Percentiles rank a stretch among this genome's conserved stretches.
These are phyloP conservation scores for Pegoplata infirma DNA, from an alignment of 2,888 invertebrate genomes.

Conservation along the genomic window DNA sequence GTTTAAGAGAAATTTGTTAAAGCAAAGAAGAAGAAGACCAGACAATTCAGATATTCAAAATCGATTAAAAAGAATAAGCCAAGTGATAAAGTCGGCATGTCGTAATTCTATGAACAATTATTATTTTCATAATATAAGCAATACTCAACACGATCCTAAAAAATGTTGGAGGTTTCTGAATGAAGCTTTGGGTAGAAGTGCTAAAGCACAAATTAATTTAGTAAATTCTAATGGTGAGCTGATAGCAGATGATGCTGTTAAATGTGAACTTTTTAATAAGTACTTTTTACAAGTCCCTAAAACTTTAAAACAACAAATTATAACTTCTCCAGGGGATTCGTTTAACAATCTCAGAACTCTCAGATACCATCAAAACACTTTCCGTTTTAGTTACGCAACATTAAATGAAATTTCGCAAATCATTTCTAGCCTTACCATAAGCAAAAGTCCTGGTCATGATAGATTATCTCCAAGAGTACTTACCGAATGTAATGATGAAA, in stretches of 20 bases:
- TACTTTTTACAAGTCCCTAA: not conserved
- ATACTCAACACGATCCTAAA: too few relatives aligned
- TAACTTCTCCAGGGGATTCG: not conserved
- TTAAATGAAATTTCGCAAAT: too few relatives aligned
- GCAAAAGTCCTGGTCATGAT: not conserved
- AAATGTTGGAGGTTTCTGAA: conserved; percentile 15
- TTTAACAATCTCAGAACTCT: not conserved
- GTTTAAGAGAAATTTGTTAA: not conserved
- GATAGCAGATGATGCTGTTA: not conserved
- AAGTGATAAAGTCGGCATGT: not conserved
- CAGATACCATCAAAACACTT: not conserved
- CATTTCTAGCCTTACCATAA: not conserved
- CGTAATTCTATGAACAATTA: too few relatives aligned
- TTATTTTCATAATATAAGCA: too few relatives aligned
- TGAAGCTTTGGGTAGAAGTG: not conserved
- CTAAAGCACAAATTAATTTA: too few relatives aligned
- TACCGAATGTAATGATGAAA: conserved; percentile 3
- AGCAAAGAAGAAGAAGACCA: not conserved
- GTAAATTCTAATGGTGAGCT: not conserved
- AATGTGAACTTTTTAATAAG: not conserved
- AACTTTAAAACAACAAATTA: not conserved
- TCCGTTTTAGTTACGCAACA: not conserved
- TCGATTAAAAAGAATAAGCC: not conserved
- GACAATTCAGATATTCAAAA: not conserved
- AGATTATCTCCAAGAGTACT: not conserved